Percentiles rank a stretch among this genome's conserved stretches.
These are phyloP conservation scores for Mus pahari DNA, from an alignment of 2,113 vertebrate genomes.

Conservation along the genomic window DNA sequence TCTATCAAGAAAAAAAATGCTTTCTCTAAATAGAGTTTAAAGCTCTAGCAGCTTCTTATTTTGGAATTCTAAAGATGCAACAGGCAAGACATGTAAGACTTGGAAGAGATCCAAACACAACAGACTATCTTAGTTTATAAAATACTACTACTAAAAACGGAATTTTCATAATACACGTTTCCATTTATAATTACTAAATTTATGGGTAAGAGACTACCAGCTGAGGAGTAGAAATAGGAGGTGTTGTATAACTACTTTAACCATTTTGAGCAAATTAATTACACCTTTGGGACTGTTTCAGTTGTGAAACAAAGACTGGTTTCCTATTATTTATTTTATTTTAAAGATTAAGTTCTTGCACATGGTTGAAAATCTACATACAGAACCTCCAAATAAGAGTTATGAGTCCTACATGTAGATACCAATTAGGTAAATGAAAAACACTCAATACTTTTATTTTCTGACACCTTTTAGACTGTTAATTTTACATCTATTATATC, in stretches of 20 bases:
- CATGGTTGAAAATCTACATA: constrained; percentile 48
- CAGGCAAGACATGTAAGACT: constrained; percentile 70
- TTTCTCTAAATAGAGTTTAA: constrained; percentile 76
- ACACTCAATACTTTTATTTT: constrained; percentile 30
- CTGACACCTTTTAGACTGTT: background rate
- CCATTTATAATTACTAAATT: constrained; percentile 68
- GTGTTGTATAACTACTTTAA: constrained; percentile 42
- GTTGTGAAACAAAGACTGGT: constrained; percentile 46
- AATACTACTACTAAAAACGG: constrained; percentile 65
- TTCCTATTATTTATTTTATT: constrained; percentile 47
- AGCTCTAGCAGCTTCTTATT: constrained; percentile 70
- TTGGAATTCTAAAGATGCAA: constrained; percentile 76
- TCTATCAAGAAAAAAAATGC: constrained; percentile 57
- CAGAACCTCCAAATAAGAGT: constrained; percentile 39
- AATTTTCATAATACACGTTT: constrained; percentile 69
- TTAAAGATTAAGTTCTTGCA: constrained; percentile 54
- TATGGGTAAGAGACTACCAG: constrained; percentile 40
- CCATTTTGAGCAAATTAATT: constrained; percentile 58
- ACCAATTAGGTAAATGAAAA: constrained; percentile 24
- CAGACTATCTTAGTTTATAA: constrained; percentile 68
- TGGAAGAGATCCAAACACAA: constrained; percentile 67
- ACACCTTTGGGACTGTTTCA: constrained; percentile 47
- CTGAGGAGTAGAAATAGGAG: background rate
- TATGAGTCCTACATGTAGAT: background rate
- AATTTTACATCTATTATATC: constrained; percentile 10